These are phyloP conservation scores for Tichodroma muraria DNA, from an alignment of 2,113 vertebrate genomes.

Conservation along the genomic window DNA sequence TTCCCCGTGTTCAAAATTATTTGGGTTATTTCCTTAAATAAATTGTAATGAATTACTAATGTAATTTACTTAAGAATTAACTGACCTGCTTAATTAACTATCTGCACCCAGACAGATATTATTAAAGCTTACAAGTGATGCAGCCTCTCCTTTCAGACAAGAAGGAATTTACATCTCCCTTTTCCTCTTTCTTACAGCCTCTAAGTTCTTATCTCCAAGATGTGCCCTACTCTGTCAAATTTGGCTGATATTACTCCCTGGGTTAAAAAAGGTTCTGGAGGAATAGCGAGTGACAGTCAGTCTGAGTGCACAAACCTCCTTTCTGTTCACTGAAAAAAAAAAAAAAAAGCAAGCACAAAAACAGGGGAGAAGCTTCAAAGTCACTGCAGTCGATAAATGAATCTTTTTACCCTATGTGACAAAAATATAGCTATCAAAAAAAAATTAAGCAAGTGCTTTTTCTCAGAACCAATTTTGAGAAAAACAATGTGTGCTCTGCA, in stretches of 20 bases:
- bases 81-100: fast-evolving
- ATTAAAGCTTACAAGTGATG: not conserved
- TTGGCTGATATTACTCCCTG: not conserved
- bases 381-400: not conserved
- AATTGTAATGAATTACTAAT: not conserved
- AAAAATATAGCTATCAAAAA: not conserved
- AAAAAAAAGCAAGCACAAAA: not conserved
- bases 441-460: not conserved
- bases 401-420: not conserved
- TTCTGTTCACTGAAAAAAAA: not conserved
- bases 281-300: not conserved
- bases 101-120: not conserved
- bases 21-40: not conserved
- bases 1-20: not conserved
- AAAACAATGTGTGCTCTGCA: not conserved
- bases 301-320: not conserved
- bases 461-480: not conserved
- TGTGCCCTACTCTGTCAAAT: not conserved
- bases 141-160: not conserved
- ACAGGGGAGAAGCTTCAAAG: not conserved
- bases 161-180: not conserved
- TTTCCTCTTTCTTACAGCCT: not conserved
- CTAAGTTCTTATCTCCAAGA: not conserved
- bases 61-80: not conserved
- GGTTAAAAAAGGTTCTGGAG: not conserved